Evolutionary conservation across 2,113 vertebrate species (phyloP).

Genomic region (Microtus pennsylvanicus): DNA sequence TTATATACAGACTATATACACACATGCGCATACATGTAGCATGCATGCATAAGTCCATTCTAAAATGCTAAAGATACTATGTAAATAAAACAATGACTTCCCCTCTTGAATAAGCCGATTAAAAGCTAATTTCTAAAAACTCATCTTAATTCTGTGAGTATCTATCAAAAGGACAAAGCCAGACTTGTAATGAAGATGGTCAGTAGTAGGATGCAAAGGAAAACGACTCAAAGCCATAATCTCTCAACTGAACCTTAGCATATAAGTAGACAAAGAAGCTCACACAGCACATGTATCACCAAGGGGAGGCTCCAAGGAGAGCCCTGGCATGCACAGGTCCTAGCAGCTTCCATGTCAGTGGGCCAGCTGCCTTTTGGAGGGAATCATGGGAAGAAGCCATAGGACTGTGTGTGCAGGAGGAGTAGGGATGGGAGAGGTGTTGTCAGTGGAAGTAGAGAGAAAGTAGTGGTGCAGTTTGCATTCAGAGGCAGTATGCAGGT

Average conservation of each 20-base stretch:
- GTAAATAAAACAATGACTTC: background rate
- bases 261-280: background rate
- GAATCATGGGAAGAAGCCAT: background rate
- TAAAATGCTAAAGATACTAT: background rate
- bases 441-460: background rate
- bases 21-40: background rate
- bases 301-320: background rate
- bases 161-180: background rate
- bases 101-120: background rate
- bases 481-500: background rate
- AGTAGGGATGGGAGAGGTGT: background rate
- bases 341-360: background rate
- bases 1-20: background rate
- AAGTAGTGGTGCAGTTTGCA: no score
- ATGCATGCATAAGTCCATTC: background rate
- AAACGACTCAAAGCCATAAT: background rate
- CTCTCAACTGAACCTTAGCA: background rate
- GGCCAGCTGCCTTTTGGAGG: background rate
- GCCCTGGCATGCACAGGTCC: background rate
- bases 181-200: background rate
- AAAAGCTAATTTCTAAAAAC: background rate
- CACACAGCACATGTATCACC: background rate
- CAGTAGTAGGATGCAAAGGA: background rate
- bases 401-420: background rate
- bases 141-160: background rate